Percentiles rank a stretch among this genome's conserved stretches.
Conservation (phyloP, 30 jellyfish, hydroid and myxozoan genomes). For the Hydra vulgaris region DNA sequence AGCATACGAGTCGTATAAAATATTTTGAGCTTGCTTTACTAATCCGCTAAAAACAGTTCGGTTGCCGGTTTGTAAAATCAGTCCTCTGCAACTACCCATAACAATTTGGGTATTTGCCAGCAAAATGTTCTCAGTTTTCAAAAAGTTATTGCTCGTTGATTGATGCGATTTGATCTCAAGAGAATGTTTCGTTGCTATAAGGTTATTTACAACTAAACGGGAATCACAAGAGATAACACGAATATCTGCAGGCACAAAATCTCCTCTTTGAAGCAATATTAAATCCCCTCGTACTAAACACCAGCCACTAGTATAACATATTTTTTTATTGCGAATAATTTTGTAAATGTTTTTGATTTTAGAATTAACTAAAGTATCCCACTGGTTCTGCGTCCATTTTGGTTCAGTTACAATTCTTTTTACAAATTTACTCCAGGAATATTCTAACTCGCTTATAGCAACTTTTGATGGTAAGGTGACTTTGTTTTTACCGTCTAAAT, state of each 20-base stretch:
- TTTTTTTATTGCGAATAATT: constrained; percentile 8
- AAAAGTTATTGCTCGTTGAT: constrained; percentile 24
- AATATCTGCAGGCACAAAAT: constrained; percentile 33
- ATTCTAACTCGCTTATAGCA: background rate
- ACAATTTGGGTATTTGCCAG: constrained; percentile 27
- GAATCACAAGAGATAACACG: constrained; percentile 17
- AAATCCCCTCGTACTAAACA: constrained; percentile 26
- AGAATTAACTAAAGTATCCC: constrained; percentile 22
- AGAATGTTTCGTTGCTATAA: constrained; percentile 9
- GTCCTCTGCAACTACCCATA: constrained; percentile 23
- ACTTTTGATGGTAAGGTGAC: background rate
- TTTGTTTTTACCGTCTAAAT: background rate
- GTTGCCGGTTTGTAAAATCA: constrained; percentile 24
- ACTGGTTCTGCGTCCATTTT: constrained; percentile 19
- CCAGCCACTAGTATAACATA: background rate
- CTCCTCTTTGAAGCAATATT: constrained; percentile 16
- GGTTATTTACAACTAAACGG: constrained; percentile 21
- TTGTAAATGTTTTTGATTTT: background rate
- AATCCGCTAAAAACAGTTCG: constrained; percentile 27
- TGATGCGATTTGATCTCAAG: constrained; percentile 14
- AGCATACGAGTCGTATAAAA: background rate
- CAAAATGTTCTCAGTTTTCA: constrained; percentile 23
- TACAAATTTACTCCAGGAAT: background rate
- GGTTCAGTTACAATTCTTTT: background rate
- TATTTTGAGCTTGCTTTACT: constrained; percentile 25